Evolutionary conservation across 2,888 invertebrate species (phyloP), one percentile per base, ranked within the genome.

Genomic region (Smittia sp.): DNA sequence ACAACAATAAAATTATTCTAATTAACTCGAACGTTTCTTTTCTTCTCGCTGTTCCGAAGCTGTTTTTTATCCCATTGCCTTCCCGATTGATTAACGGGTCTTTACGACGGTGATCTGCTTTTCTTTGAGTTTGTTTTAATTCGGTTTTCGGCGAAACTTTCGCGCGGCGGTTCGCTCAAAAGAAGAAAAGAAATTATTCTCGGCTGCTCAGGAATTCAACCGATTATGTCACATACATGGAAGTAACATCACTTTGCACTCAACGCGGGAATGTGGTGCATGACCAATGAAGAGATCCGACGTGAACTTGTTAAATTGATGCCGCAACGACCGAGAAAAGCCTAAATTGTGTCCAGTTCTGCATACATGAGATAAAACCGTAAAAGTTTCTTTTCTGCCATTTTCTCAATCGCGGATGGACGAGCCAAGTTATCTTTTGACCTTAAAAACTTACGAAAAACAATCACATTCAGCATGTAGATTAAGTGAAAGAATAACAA

Each of bases 1-100:
- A 72, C 62, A 72, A 15, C 24, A 46, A 72, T 62, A 72, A 72
- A 38, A 54, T 54, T 20, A 72, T 58, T 72, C 58, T 72, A 72
- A 58, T 72, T 58, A 72, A 72, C 62, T 62, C 38, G 7, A 54
- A 25, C 69, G 24, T 32, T 70, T 32, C 32, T 18, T 38, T 20
- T 54, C 20, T 22, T 20, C 67, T 15, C 27, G 15, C 6, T n/a
- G 20, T 18, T 25, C 22, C 41, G 38, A 46, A 46, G 46, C 46
- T 6, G 15, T 46, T 46, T 46, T 11, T 13, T 3, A 46, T 46
- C 46, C 46, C 46, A 46, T n/a, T 41, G 38, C 39, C 11, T 1
- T 11, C 13, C 7, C 39, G 7, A 67, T 41, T 27, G 69, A 54
- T 69, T 69, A 69, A 69, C 69, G 69, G 69, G 25, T n/a, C 22